phyloP scores from a whole-genome alignment of 2,797 vertebrate genomes.

The Spondyliosoma cantharus region DNA sequence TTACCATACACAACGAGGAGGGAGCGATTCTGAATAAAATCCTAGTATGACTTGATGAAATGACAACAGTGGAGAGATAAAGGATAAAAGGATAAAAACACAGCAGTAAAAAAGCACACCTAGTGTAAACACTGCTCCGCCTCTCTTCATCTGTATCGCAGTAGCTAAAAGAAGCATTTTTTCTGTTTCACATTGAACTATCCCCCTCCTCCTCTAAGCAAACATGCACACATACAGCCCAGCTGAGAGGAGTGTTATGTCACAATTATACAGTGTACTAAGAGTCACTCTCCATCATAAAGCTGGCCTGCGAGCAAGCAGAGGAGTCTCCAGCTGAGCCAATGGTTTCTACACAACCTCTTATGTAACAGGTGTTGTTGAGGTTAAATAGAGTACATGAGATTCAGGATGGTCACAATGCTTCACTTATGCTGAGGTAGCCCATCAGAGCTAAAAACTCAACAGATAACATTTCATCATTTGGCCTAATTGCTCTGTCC shows the following conservation, averaged over 20 bases:
- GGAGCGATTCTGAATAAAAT: not conserved
- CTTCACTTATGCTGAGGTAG: not conserved
- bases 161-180: slow-evolving; percentile 51
- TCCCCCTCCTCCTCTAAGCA: slow-evolving; percentile 53
- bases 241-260: slow-evolving; percentile 41
- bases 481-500: not conserved
- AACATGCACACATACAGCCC: slow-evolving; percentile 23
- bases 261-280: slow-evolving; percentile 31
- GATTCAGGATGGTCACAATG: slow-evolving; percentile 1
- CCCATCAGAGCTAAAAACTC: not conserved
- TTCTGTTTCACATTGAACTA: slow-evolving; percentile 52
- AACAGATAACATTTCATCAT: not conserved
- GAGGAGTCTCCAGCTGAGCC: slow-evolving; percentile 48
- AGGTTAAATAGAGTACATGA: slow-evolving; percentile 22
- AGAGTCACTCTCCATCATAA: slow-evolving; percentile 17
- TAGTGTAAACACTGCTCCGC: slow-evolving; percentile 46
- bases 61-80: not conserved
- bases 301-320: slow-evolving; percentile 26
- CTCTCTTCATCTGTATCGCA: slow-evolving; percentile 12
- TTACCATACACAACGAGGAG: not conserved
- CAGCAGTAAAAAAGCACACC: slow-evolving; percentile 20
- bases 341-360: slow-evolving; percentile 55
- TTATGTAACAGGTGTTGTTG: slow-evolving; percentile 60
- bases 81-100: slow-evolving; percentile 2
- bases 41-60: not conserved